Evolutionary conservation across 2,797 vertebrate genomes (phyloP).

Genomic region (Calcarius lapponicus): DNA sequence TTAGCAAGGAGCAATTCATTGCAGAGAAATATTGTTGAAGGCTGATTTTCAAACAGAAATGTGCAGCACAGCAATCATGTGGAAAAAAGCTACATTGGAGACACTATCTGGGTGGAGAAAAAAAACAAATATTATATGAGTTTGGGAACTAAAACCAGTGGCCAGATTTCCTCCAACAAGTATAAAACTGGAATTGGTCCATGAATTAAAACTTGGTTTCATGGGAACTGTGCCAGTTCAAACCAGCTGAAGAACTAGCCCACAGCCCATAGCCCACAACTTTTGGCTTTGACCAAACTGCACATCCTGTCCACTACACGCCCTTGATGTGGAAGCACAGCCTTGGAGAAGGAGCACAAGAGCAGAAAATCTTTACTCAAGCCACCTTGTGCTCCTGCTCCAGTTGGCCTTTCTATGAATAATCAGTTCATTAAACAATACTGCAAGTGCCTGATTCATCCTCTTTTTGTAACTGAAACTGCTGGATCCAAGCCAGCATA

Average conservation of each 20-base stretch:
- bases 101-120: not conserved
- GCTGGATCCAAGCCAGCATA: not conserved
- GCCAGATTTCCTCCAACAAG: not conserved
- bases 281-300: not conserved
- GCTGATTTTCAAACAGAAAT: not conserved
- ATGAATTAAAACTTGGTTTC: not conserved
- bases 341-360: not conserved
- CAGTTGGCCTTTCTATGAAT: not conserved
- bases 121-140: not conserved
- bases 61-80: not conserved
- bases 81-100: slow-evolving; percentile 5
- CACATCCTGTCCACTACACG: not conserved
- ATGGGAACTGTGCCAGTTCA: not conserved
- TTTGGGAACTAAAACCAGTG: not conserved
- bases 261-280: not conserved
- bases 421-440: slow-evolving; percentile 20
- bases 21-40: not conserved
- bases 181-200: not conserved
- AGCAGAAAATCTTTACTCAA: not conserved
- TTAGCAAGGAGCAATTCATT: not conserved
- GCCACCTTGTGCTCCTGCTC: not conserved
- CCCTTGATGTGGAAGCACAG: not conserved
- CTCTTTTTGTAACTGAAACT: not conserved
- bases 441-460: slow-evolving; percentile 18
- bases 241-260: not conserved